phyloP scores from a whole-genome alignment of 2,888 invertebrate genomes.

The Erannis defoliaria region DNA sequence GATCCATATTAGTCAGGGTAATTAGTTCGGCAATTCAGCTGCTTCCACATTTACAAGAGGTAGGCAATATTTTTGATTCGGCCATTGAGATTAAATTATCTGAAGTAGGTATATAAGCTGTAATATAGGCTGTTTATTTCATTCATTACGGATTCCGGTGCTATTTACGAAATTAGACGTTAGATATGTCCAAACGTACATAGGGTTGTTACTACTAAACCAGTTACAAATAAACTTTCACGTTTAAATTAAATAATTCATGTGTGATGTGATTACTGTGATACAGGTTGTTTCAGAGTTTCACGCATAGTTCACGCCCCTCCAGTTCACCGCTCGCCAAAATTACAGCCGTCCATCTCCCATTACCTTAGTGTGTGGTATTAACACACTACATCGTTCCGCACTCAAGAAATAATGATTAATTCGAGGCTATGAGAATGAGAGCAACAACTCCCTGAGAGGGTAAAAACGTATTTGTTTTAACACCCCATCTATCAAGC shows the following conservation, averaged over 20 bases:
- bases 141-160: too few relatives aligned
- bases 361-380: constrained; percentile 33
- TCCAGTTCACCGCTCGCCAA: constrained; percentile 25
- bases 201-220: neutral
- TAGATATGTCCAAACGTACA: neutral
- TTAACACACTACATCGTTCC: constrained; percentile 67
- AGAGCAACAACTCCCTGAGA: constrained; percentile 45
- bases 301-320: neutral
- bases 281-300: neutral
- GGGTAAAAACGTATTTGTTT: constrained; percentile 62
- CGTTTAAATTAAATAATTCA: neutral
- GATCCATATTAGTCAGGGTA: too few relatives aligned
- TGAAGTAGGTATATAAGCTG: too few relatives aligned
- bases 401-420: constrained; percentile 79
- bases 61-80: too few relatives aligned
- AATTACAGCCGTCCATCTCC: constrained; percentile 27
- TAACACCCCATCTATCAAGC: constrained; percentile 58
- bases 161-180: too few relatives aligned
- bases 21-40: too few relatives aligned
- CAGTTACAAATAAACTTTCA: neutral
- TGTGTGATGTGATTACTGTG: neutral
- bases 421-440: constrained; percentile 62
- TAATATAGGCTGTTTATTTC: too few relatives aligned
- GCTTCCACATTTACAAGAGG: too few relatives aligned
- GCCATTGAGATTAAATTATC: too few relatives aligned